phyloP scores from a whole-genome alignment of 2,113 vertebrate genomes.

The Engraulis encrasicolus region DNA sequence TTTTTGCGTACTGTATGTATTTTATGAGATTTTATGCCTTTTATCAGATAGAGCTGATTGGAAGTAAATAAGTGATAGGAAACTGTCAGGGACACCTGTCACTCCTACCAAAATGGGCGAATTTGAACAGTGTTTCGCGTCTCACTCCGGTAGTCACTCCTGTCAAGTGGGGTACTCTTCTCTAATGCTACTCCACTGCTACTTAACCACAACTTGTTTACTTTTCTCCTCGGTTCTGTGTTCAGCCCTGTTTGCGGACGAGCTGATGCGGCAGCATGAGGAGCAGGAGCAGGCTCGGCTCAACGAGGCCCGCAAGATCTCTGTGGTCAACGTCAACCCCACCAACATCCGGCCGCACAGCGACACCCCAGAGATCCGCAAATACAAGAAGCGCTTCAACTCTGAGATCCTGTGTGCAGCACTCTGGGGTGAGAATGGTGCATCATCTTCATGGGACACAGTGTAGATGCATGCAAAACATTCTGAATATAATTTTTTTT shows the following conservation, averaged over 20 bases:
- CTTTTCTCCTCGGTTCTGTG: not conserved
- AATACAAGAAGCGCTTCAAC: conserved; percentile 99
- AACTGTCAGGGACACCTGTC: no score
- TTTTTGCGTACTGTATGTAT: not conserved
- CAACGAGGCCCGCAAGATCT: conserved; percentile 97
- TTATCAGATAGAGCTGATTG: no score
- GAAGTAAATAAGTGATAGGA: no score
- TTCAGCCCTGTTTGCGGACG: conserved; percentile 82
- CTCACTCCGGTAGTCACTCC: no score
- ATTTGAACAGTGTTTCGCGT: no score
- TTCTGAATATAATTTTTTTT: no score
- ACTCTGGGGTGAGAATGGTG: conserved; percentile 91
- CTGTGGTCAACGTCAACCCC: conserved; percentile 97
- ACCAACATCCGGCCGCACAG: conserved; percentile 98
- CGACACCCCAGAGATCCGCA: conserved; percentile 97
- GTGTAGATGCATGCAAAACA: no score
- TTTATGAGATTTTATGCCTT: not conserved
- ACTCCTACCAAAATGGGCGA: no score
- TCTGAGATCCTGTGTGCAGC: conserved; percentile 98
- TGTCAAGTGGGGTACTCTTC: no score
- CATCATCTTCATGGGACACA: not conserved
- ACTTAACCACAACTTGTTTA: no score
- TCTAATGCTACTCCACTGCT: no score
- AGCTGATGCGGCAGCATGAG: conserved; percentile 92
- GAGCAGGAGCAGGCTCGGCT: conserved; percentile 96